Base-by-base conservation (phyloP, 2,888 invertebrate genomes). In the Drosophila emarginata region DNA sequence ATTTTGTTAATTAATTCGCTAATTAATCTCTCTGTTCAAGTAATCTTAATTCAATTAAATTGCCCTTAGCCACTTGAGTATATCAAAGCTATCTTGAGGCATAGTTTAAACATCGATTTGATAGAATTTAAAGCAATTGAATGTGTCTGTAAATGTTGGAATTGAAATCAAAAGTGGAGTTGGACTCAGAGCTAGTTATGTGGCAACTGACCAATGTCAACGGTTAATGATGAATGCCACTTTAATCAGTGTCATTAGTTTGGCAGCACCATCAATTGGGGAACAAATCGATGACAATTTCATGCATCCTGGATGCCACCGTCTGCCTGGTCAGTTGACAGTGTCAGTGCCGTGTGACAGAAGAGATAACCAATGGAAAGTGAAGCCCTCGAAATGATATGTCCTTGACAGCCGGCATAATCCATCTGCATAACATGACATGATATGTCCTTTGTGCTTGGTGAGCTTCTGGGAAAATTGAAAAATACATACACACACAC, bases 201-300 rank as follows among this genome's bases (percentile, higher is more conserved):
- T 23, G 61, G 40, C 37, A 37, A 36, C 21, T 39, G 54, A 11
- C 18, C 37, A 14, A 50, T 72, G 73, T 56, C 70, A 53, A 62
- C 23, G 18, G 11, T 40, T 37, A 52, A 64, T 72, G 72, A 72
- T 67, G 63, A 78, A 75, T 77, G 73, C 60, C 53, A 62, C 67
- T 61, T 76, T 81, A 84, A 81, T 84, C 67, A 75, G 65, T 37
- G 67, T 60, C 71, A 81, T 80, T 84, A 79, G 69, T 36, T 45
- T 45, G 45, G 45, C 21, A 45, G 21, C 63, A 40, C 40, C 63
- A 67, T 58, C 52, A 63, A 15, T 67, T 51, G 64, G 52, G 63
- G 50, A 64, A 45, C 51, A 40, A 54, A 60, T 72, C 67, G 40
- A 72, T 72, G 45, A 45, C 45, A 45, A 45, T 45, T 45, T 28